These are phyloP conservation scores for Hyposmocoma kahamanoa DNA, from an alignment of 1,140 invertebrate genomes.

Conservation along the genomic window DNA sequence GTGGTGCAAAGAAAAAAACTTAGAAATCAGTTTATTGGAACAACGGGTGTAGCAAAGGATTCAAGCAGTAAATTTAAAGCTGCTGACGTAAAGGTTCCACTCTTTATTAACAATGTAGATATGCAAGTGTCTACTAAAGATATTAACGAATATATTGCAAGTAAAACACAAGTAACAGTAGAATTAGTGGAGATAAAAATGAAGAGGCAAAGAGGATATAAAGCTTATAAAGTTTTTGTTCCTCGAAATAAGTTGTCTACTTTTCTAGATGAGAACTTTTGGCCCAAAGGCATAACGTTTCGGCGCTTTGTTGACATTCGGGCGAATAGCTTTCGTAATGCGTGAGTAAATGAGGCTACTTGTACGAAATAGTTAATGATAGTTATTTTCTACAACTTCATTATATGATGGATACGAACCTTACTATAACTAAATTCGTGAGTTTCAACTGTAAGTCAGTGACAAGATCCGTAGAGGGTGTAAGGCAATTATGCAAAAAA, in stretches of 20 bases:
- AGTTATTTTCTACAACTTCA: background rate
- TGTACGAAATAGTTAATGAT: background rate
- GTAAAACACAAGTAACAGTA: background rate
- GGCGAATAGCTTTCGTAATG: background rate
- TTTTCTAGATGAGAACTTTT: conserved; percentile 2
- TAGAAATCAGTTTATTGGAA: background rate
- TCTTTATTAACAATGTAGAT: background rate
- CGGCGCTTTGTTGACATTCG: background rate
- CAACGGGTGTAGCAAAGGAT: background rate
- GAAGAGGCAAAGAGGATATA: background rate
- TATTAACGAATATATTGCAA: conserved; percentile 2
- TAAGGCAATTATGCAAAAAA: background rate
- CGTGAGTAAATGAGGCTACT: background rate
- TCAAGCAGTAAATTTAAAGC: background rate
- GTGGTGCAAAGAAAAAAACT: background rate
- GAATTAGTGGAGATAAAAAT: background rate
- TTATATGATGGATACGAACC: background rate
- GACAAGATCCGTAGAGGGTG: background rate
- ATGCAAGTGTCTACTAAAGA: background rate
- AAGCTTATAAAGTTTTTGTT: background rate
- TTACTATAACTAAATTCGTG: background rate
- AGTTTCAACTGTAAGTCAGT: conserved; percentile 6
- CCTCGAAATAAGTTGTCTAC: background rate
- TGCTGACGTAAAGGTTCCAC: background rate
- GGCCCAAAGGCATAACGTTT: conserved; percentile 3